A percentile compares a stretch with the other conserved stretches of the same genome.
phyloP scores from a whole-genome alignment of 1,140 invertebrate genomes.

The Megathymus violae region DNA sequence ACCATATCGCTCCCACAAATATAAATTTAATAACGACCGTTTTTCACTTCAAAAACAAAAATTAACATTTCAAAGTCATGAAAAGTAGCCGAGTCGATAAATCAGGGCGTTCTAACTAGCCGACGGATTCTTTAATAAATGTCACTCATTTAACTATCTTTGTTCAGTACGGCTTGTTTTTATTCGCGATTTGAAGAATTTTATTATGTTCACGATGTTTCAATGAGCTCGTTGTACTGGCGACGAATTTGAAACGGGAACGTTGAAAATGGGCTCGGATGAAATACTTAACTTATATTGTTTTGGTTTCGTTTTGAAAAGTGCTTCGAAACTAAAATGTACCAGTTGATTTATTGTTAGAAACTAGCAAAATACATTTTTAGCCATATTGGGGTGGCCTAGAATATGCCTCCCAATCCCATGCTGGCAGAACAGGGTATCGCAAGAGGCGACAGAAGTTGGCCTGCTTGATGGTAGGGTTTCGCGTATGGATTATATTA shows the following conservation, averaged over 20 bases:
- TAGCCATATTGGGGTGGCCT: too few relatives aligned
- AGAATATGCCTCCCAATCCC: too few relatives aligned
- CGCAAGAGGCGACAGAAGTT: too few relatives aligned
- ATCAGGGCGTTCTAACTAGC: conserved; percentile 8
- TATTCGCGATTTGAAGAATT: conserved; percentile 29
- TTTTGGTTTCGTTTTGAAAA: conserved; percentile 4
- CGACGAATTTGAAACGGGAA: conserved; percentile 8
- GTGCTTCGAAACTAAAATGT: neutral
- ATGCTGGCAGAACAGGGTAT: too few relatives aligned
- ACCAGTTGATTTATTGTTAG: too few relatives aligned
- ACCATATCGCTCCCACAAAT: too few relatives aligned
- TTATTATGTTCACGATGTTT: conserved; percentile 29
- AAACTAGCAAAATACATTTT: too few relatives aligned
- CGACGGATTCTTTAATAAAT: conserved; percentile 24
- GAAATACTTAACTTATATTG: too few relatives aligned
- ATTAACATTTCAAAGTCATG: conserved; percentile 13
- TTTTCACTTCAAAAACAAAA: neutral
- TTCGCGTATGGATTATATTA: too few relatives aligned
- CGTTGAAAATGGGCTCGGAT: neutral
- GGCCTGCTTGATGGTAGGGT: too few relatives aligned
- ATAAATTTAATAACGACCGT: too few relatives aligned
- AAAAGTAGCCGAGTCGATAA: conserved; percentile 6
- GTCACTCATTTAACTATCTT: conserved; percentile 8
- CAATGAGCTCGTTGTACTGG: conserved; percentile 19
- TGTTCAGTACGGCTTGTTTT: conserved; percentile 21